A percentile compares a stretch with the other conserved stretches of the same genome.
phyloP scores from a whole-genome alignment of 2,888 invertebrate genomes.

The Temnothorax rugatulus region DNA sequence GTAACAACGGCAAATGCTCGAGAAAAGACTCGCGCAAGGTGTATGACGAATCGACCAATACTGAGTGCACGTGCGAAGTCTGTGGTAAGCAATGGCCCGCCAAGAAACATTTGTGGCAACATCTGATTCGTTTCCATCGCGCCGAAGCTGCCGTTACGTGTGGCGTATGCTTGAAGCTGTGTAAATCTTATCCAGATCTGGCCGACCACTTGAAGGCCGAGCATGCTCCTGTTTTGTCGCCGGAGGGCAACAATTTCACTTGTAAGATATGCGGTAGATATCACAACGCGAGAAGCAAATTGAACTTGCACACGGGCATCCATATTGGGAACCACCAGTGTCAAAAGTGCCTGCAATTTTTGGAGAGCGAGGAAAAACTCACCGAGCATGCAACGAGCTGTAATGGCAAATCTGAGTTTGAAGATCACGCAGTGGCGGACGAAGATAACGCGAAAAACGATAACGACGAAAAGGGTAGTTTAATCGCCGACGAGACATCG shows the following conservation, averaged over 20 bases:
- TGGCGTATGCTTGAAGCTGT: constrained; percentile 88
- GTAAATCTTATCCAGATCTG: constrained; percentile 86
- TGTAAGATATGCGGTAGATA: constrained; percentile 88
- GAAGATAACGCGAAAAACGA: constrained; percentile 61
- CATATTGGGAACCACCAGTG: constrained; percentile 86
- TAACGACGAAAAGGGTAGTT: constrained; percentile 72
- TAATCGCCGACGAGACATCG: constrained; percentile 70
- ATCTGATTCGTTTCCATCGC: constrained; percentile 88
- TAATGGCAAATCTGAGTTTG: constrained; percentile 69
- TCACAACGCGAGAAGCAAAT: constrained; percentile 88
- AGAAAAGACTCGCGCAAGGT: constrained; percentile 87
- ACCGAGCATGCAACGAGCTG: constrained; percentile 79
- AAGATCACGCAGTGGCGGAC: constrained; percentile 61
- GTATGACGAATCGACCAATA: constrained; percentile 87
- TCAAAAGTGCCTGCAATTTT: constrained; percentile 80
- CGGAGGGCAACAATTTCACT: constrained; percentile 88
- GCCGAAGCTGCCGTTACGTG: constrained; percentile 88
- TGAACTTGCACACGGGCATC: constrained; percentile 88
- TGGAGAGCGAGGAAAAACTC: constrained; percentile 80
- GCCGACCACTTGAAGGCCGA: constrained; percentile 86
- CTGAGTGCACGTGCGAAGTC: constrained; percentile 87
- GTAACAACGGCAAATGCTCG: constrained; percentile 80
- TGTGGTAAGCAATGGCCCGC: constrained; percentile 89
- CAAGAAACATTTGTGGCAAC: constrained; percentile 89
- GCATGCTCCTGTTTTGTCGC: constrained; percentile 87